Evolutionary conservation across 2,113 vertebrate genomes (phyloP), one percentile per base, ranked within the genome.

Genomic region (Microtus oregoni): DNA sequence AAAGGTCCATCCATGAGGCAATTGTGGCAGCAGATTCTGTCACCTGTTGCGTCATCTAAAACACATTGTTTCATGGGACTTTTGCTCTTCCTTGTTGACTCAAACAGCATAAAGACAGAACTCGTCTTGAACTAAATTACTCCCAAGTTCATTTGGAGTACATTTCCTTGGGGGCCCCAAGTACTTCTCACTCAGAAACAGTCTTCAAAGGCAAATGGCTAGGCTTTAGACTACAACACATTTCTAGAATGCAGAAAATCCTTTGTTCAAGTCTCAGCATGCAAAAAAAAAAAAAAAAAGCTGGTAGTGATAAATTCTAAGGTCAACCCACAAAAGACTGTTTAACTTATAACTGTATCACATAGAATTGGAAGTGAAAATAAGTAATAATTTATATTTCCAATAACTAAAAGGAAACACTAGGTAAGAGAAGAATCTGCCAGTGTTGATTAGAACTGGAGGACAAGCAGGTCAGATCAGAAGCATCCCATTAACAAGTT

Each of bases 11-110:
- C 91, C 92, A 30, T 26, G 86, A 97, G 89, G 75, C 63, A 70
- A 83, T 50, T 94, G 88, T 93, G 44, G 44, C 83, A 91, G 35
- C 15, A 94, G 82, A 91, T 70, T 17, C 28, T 91, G 75, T 58
- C 72, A 88, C 88, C 6, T 65, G 75, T 32, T 79, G 76, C 92
- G 55, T 28, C 78, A 68, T 95, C 79, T 58, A 38, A 73, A 55
- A 5, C 70, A 92, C 83, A 91, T 72, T 90, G 86, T 92, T 82
- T 50, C 14, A 87, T n/a, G 83, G 14, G 4, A 76, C 24, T 63
- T 93, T 75, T 86, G 73, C 58, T 85, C 38, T 82, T 94, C 91
- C 55, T 86, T 47, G 10, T 78, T 85, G 85, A 88, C 24, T 26
- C 47, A 35, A 78, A 78, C 5, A 89, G 14, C 47, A 79, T 73